Base-by-base conservation (phyloP, 2,797 vertebrate genomes). In the Hephaestus fuliginosus region DNA sequence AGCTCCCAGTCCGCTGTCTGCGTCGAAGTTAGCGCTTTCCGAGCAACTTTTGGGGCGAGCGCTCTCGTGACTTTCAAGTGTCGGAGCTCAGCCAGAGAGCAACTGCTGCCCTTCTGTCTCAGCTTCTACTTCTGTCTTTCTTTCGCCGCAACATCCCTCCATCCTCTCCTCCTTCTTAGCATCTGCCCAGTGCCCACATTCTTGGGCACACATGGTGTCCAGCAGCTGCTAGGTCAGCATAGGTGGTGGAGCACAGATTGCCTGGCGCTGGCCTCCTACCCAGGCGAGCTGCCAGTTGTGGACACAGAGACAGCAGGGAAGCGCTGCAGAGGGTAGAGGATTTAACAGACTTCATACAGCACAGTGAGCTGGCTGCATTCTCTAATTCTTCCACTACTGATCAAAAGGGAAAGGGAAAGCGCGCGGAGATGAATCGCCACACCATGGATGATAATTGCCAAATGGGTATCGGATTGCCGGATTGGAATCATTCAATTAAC, bases 151-250 rank as follows among this genome's bases (percentile, higher is more conserved):
- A 44, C 70, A 84, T 86, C 91, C 64, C 76, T 85, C 88, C 80
- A 72, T 84, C 85, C 75, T 83, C 51, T 76, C 82, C 85, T 89
- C 89, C 83, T 89, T 92, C 78, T 20, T 63, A 89, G 88, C 93
- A 92, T 92, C 90, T 92, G 91, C 86, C 87, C 90, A 86, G 88
- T 89, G 80, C 91, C 82, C 81, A 86, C 90, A 83, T 90, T 90
- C 92, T 91, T 91, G 83, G 81, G 84, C 81, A 78, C 91, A 89
- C 86, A 86, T 88, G 90, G 87, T 80, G 85, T 87, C 92, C 89
- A 88, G 91, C 94, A 95, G 91, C 91, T 96, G 93, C 85, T 82
- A 80, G 90, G 91, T 94, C 91, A 91, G 85, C 66, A 82, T 81
- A 88, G 86, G 89, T 91, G 89, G 87, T 70, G 78, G 85, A 91